Percentiles rank a stretch among this genome's conserved stretches.
These are phyloP conservation scores for Brachionus calyciflorus DNA, from an alignment of 1,140 invertebrate species.

Conservation along the genomic window DNA sequence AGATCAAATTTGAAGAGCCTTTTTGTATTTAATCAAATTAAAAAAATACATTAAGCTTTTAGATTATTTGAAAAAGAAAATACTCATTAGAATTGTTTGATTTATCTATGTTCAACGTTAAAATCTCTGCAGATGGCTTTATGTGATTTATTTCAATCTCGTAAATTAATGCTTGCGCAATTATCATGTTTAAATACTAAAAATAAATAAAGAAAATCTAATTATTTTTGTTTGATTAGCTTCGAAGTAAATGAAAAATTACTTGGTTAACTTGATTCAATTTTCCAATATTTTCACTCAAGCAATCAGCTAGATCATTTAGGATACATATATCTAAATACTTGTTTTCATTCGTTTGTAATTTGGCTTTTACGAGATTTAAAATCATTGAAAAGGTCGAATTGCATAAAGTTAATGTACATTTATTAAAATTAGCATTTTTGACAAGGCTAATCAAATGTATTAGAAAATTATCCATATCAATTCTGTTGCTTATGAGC, in stretches of 20 bases:
- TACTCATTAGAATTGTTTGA: background rate
- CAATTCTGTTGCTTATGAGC: background rate
- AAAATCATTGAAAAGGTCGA: conserved; percentile 11
- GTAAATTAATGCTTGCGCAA: conserved; percentile 39
- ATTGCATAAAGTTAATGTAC: background rate
- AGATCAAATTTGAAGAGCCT: conserved; percentile 43
- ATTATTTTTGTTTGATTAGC: background rate
- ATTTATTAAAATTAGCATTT: background rate
- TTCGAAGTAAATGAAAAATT: background rate
- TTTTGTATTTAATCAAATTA: too few relatives aligned
- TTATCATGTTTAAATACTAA: conserved; percentile 30
- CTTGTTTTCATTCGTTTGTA: background rate
- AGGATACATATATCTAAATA: conserved; percentile 40
- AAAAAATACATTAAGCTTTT: too few relatives aligned
- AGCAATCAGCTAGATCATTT: conserved; percentile 35
- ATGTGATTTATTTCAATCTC: conserved; percentile 28
- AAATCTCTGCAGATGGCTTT: background rate
- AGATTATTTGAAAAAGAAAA: background rate
- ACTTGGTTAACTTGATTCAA: conserved; percentile 19
- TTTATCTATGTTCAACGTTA: conserved; percentile 20
- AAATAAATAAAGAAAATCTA: background rate
- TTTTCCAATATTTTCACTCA: conserved; percentile 17
- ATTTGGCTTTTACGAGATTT: conserved; percentile 28
- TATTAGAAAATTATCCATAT: conserved; percentile 26
- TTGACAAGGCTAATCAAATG: conserved; percentile 3